Percentiles rank a stretch among this genome's conserved stretches.
Evolutionary conservation across 2,797 vertebrate species (phyloP).

Genomic region (Sebastes itinus): DNA sequence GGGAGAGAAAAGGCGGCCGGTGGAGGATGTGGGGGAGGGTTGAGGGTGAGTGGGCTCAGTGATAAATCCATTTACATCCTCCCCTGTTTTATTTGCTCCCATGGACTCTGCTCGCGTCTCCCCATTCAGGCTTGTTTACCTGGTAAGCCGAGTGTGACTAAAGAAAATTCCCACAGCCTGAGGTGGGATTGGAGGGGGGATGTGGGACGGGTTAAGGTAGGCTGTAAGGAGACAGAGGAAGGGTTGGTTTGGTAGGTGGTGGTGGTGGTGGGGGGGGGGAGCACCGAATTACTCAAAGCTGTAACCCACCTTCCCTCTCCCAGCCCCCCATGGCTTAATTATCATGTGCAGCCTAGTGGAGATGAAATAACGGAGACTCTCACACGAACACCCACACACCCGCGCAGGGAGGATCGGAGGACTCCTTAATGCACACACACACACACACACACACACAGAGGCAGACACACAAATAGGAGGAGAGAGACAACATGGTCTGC

Average conservation of each 20-base stretch:
- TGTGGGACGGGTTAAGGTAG: constrained; percentile 55
- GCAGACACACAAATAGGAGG: constrained; percentile 73
- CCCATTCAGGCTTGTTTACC: constrained; percentile 91
- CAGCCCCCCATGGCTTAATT: constrained; percentile 90
- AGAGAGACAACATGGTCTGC: constrained; percentile 76
- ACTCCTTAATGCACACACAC: constrained; percentile 72
- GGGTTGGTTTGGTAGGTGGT: constrained; percentile 38
- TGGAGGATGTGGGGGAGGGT: constrained; percentile 13
- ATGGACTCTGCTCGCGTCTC: constrained; percentile 75
- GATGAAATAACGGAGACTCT: constrained; percentile 86
- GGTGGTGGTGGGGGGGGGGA: constrained; percentile 50
- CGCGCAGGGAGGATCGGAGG: constrained; percentile 61
- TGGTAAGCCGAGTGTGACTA: constrained; percentile 92
- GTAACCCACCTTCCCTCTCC: constrained; percentile 84
- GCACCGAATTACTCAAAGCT: constrained; percentile 85
- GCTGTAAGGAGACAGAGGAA: constrained; percentile 51
- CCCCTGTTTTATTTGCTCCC: constrained; percentile 83
- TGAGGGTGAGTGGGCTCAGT: constrained; percentile 58
- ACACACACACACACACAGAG: constrained; percentile 63
- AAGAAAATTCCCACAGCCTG: constrained; percentile 91
- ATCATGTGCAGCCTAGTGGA: constrained; percentile 89
- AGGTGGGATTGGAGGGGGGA: constrained; percentile 76
- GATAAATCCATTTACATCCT: constrained; percentile 87
- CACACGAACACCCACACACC: constrained; percentile 80
- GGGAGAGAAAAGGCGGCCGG: constrained; percentile 33